phyloP scores from a whole-genome alignment of 2,113 vertebrate species.

The Phaetusa simplex region DNA sequence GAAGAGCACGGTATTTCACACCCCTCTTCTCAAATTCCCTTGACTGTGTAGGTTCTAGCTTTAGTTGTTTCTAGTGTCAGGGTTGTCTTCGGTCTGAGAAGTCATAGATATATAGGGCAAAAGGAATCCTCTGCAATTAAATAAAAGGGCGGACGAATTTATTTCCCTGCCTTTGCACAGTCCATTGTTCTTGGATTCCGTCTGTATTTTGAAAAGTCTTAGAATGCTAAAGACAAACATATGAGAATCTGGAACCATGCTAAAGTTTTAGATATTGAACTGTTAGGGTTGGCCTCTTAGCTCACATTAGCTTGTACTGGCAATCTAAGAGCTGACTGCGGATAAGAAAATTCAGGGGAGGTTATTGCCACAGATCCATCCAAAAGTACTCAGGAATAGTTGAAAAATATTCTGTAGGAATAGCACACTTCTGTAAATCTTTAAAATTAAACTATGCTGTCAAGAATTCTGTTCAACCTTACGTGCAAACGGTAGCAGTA shows the following conservation, averaged over 20 bases:
- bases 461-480: neutral
- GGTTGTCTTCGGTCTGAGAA: neutral
- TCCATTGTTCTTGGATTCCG: slow-evolving; percentile 60
- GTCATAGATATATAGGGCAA: neutral
- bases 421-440: slow-evolving; percentile 39
- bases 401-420: slow-evolving; percentile 37
- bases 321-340: slow-evolving; percentile 54
- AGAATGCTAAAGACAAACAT: slow-evolving; percentile 69
- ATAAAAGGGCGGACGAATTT: slow-evolving; percentile 26
- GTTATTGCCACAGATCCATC: slow-evolving; percentile 57
- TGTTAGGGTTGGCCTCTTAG: slow-evolving; percentile 54
- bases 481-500: neutral
- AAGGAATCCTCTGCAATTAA: slow-evolving; percentile 26
- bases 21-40: neutral
- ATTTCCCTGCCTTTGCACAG: slow-evolving; percentile 22
- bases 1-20: neutral
- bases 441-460: slow-evolving; percentile 23
- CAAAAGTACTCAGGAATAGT: slow-evolving; percentile 7
- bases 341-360: slow-evolving; percentile 65
- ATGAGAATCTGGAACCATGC: slow-evolving; percentile 57
- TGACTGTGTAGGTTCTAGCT: neutral
- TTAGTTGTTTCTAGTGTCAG: neutral
- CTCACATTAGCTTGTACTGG: slow-evolving; percentile 68
- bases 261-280: slow-evolving; percentile 56
- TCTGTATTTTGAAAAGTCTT: slow-evolving; percentile 65